These are phyloP conservation scores for Odontamblyopus rebecca DNA, from an alignment of 2,797 vertebrate genomes.

Conservation along the genomic window DNA sequence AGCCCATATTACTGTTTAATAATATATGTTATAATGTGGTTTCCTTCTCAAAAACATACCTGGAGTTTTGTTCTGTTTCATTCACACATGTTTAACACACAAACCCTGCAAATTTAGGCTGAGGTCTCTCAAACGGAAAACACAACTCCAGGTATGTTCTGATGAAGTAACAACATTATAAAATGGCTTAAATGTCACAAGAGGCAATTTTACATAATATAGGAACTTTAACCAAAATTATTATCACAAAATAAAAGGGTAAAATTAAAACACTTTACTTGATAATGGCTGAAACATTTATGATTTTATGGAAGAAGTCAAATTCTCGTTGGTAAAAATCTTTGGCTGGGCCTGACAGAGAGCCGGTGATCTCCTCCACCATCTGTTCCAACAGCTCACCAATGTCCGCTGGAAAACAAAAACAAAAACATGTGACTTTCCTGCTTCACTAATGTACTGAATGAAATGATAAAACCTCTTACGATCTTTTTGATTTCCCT, in stretches of 20 bases:
- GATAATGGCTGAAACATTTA: constrained; percentile 92
- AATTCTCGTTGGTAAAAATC: constrained; percentile 95
- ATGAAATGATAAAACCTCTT: constrained; percentile 49
- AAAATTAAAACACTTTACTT: constrained; percentile 76
- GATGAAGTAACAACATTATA: no score
- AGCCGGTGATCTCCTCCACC: constrained; percentile 91
- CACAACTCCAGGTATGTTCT: no score
- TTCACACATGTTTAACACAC: no score
- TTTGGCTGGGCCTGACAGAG: constrained; percentile 91
- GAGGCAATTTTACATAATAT: no score
- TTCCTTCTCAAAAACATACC: no score
- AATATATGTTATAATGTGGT: no score
- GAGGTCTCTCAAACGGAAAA: no score
- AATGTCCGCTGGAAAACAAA: constrained; percentile 84
- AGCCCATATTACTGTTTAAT: no score
- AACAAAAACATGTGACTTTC: background rate
- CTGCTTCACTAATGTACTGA: background rate
- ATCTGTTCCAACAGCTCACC: constrained; percentile 91
- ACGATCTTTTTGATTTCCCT: constrained; percentile 93
- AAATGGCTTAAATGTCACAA: no score
- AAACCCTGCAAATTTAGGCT: no score
- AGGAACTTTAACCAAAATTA: background rate
- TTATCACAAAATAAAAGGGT: background rate
- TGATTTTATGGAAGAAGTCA: constrained; percentile 96
- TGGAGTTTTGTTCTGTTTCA: no score